phyloP scores from a whole-genome alignment of 2,797 vertebrate species.

The Eospalax fontanierii region DNA sequence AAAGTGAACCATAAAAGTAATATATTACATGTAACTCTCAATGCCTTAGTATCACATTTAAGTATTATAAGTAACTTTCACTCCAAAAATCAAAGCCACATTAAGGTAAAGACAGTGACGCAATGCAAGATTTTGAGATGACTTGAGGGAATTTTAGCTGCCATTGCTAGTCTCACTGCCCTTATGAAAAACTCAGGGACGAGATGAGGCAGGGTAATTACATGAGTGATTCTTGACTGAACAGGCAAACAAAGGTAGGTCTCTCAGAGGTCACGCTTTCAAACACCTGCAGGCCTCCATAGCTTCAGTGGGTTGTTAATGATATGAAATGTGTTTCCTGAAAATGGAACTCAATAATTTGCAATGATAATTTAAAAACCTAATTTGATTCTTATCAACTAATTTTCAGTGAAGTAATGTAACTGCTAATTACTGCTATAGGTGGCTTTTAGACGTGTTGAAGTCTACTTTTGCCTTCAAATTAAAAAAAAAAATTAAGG shows the following conservation, averaged over 20 bases:
- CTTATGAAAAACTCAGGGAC: slow-evolving; percentile 42
- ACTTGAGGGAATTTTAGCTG: background rate
- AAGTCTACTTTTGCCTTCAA: slow-evolving; percentile 81
- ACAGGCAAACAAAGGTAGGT: slow-evolving; percentile 79
- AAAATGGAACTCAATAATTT: slow-evolving; percentile 88
- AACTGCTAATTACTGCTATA: slow-evolving; percentile 86
- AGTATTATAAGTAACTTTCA: slow-evolving; percentile 45
- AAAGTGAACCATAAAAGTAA: background rate
- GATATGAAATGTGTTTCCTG: slow-evolving; percentile 83
- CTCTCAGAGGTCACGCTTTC: slow-evolving; percentile 85
- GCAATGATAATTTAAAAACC: slow-evolving; percentile 87
- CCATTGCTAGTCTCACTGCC: background rate
- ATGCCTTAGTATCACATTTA: background rate
- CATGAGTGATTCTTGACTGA: slow-evolving; percentile 60
- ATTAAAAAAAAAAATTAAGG: slow-evolving; percentile 54
- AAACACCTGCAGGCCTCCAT: slow-evolving; percentile 83
- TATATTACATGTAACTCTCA: background rate
- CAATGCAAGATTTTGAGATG: slow-evolving; percentile 1
- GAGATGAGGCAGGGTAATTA: slow-evolving; percentile 31
- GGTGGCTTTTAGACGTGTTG: slow-evolving; percentile 83
- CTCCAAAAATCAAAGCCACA: slow-evolving; percentile 3
- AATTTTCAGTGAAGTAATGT: slow-evolving; percentile 80
- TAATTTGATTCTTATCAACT: slow-evolving; percentile 90
- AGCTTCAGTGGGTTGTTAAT: slow-evolving; percentile 86
- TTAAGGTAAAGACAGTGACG: background rate